phyloP scores from a whole-genome alignment of 2,888 invertebrate species.

The Nephrotoma flavescens region DNA sequence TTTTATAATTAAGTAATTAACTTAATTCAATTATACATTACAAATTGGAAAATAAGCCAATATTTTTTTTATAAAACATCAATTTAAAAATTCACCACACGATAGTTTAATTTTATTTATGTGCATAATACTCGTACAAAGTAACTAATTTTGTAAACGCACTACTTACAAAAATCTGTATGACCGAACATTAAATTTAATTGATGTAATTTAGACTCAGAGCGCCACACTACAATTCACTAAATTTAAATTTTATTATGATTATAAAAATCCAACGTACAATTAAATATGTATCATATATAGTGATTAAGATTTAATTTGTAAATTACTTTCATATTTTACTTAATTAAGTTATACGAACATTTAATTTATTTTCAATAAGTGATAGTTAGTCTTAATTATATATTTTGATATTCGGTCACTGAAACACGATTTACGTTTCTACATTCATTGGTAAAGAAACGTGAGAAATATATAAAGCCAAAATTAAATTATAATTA shows the following conservation, averaged over 20 bases:
- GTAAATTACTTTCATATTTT: neutral
- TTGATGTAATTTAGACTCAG: neutral
- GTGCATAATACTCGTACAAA: neutral
- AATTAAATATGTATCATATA: neutral
- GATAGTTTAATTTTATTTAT: neutral
- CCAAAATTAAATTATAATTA: neutral
- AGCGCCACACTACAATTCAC: neutral
- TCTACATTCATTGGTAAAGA: neutral
- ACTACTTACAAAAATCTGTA: neutral
- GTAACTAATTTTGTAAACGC: neutral
- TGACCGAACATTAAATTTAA: neutral
- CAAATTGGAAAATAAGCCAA: too few relatives aligned
- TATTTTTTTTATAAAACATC: too few relatives aligned
- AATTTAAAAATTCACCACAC: neutral
- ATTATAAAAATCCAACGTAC: neutral
- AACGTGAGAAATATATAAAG: neutral
- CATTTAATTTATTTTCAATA: neutral
- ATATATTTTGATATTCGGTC: neutral
- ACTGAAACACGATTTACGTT: neutral
- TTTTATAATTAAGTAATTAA: too few relatives aligned
- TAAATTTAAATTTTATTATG: neutral
- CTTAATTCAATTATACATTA: too few relatives aligned
- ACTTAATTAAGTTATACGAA: neutral
- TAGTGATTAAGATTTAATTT: neutral
- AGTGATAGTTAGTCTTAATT: neutral